A percentile compares a stretch with the other conserved stretches of the same genome.
phyloP scores from a whole-genome alignment of 1,140 invertebrate genomes.

The Philopotamus ludificatus region DNA sequence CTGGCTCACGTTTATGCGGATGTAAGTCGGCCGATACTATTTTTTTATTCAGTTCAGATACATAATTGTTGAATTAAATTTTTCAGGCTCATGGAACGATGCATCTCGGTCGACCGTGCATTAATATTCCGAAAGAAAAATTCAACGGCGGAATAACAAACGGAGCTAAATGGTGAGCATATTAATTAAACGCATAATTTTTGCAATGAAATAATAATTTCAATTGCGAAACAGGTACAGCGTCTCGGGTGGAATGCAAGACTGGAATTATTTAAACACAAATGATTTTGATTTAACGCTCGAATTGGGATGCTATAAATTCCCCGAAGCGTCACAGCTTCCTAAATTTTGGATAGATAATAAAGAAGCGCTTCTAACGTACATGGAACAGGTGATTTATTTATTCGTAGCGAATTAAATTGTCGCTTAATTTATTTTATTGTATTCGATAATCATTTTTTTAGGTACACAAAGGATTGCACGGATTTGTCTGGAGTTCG shows the following conservation, averaged over 20 bases:
- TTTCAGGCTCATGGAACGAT: constrained; percentile 75
- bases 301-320: constrained; percentile 94
- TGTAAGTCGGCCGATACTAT: constrained; percentile 54
- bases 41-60: not conserved
- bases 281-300: constrained; percentile 95
- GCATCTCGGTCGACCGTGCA: constrained; percentile 75
- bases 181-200: no score
- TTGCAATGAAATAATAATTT: no score
- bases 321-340: constrained; percentile 72
- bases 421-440: not conserved
- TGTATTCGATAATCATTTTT: constrained; percentile 18
- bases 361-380: constrained; percentile 77
- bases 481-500: constrained; percentile 80
- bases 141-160: constrained; percentile 88
- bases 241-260: constrained; percentile 94
- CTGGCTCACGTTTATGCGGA: constrained; percentile 81
- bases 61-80: constrained; percentile 12
- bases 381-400: constrained; percentile 78
- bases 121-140: constrained; percentile 61
- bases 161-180: constrained; percentile 88
- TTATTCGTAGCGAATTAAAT: not conserved
- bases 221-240: constrained; percentile 61
- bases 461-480: constrained; percentile 82
- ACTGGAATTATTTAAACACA: constrained; percentile 93
- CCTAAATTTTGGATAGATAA: constrained; percentile 87